These are phyloP conservation scores for Tromatobia lineatoria DNA, from an alignment of 2,888 invertebrate genomes.

Conservation along the genomic window DNA sequence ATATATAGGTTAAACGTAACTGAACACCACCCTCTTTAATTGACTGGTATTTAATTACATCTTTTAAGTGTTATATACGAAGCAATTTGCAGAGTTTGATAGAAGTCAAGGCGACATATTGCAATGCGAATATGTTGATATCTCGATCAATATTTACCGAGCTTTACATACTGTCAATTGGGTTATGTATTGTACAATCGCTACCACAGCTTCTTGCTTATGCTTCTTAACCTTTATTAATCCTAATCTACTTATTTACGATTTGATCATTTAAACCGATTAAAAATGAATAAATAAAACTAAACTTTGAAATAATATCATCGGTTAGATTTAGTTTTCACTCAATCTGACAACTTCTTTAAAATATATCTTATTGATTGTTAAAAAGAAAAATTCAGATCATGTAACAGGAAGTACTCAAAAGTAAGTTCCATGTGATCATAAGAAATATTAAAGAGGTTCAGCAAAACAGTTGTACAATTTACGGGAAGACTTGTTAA, in stretches of 20 bases:
- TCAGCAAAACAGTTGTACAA: no score
- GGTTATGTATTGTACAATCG: background rate
- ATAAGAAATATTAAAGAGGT: no score
- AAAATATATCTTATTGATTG: no score
- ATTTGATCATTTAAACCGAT: background rate
- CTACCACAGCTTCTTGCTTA: background rate
- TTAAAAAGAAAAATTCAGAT: no score
- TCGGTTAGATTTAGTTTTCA: no score
- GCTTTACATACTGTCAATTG: background rate
- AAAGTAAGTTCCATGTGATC: no score
- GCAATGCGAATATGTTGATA: background rate
- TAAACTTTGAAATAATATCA: background rate
- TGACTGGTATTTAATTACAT: constrained; percentile 16
- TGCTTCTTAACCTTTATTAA: background rate
- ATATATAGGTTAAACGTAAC: background rate
- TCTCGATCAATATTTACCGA: background rate
- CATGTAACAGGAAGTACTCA: no score
- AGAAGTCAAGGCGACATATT: constrained; percentile 36
- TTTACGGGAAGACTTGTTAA: no score
- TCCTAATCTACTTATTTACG: background rate
- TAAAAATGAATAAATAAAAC: background rate
- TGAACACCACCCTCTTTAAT: constrained; percentile 7
- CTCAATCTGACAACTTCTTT: no score
- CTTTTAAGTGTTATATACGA: background rate
- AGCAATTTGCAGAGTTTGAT: constrained; percentile 3